Percentiles rank a stretch among this genome's conserved stretches.
phyloP scores from a whole-genome alignment of 2,888 invertebrate species.

The Psylliodes chrysocephalus region DNA sequence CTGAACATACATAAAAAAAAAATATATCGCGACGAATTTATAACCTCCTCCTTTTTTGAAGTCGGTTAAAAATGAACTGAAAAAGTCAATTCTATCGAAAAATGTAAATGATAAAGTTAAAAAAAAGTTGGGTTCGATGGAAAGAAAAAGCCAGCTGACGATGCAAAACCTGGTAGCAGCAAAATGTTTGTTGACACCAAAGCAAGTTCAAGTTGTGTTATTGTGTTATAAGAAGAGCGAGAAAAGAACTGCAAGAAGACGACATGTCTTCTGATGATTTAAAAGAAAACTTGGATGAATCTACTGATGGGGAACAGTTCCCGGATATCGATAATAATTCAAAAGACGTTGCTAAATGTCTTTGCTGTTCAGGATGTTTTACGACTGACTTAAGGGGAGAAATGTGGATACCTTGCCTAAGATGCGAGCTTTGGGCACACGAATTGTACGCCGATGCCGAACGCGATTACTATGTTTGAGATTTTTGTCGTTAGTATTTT shows the following conservation, averaged over 20 bases:
- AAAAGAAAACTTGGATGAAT: background rate
- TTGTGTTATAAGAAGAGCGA: too few species aligned
- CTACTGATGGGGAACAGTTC: background rate
- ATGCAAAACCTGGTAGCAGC: background rate
- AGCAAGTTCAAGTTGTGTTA: background rate
- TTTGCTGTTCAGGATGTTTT: background rate
- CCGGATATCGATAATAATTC: background rate
- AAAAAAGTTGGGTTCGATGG: background rate
- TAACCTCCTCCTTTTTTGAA: too few species aligned
- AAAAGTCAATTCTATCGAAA: too few species aligned
- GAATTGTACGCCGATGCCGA: conserved; percentile 31
- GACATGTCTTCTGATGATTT: background rate
- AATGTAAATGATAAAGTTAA: too few species aligned
- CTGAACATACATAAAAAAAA: too few species aligned
- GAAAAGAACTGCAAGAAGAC: background rate
- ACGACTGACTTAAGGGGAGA: conserved; percentile 18
- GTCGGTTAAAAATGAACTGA: too few species aligned
- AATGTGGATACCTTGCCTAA: conserved; percentile 34
- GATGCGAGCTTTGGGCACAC: conserved; percentile 34
- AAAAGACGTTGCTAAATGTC: background rate
- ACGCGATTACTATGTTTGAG: conserved; percentile 27
- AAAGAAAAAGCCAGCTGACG: background rate
- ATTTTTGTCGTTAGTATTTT: background rate
- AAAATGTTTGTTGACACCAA: background rate
- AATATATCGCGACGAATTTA: too few species aligned